Evolutionary conservation across 2,797 vertebrate genomes (phyloP).

Genomic region (Mormyrus hasselquistii): DNA sequence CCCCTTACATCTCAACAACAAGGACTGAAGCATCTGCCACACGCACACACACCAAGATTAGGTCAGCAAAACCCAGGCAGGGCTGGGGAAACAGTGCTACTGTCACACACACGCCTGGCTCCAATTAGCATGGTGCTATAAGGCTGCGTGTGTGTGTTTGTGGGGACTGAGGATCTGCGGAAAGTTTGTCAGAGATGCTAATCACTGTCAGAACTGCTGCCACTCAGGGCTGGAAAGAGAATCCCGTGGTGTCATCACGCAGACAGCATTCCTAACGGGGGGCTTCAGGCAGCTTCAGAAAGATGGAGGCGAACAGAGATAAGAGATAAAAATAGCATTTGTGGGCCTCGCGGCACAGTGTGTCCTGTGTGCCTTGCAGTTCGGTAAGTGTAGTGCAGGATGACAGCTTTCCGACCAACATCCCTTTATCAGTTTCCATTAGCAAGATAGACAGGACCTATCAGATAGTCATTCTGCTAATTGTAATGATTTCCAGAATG

Average conservation of each 20-base stretch:
- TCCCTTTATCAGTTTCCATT: not conserved
- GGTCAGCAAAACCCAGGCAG: not conserved
- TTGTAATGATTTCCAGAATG: not conserved
- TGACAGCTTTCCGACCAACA: not conserved
- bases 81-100: not conserved
- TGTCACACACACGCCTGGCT: not conserved
- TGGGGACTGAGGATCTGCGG: not conserved
- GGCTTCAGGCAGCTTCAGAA: not conserved
- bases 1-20: not conserved
- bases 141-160: not conserved
- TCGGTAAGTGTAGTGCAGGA: not conserved
- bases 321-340: not conserved
- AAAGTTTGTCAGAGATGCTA: slow-evolving; percentile 3
- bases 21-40: not conserved
- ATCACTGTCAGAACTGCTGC: not conserved
- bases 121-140: not conserved
- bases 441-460: not conserved
- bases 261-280: not conserved
- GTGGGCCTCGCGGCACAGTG: not conserved
- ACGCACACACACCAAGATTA: not conserved
- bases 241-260: not conserved
- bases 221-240: not conserved
- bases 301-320: not conserved
- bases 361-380: not conserved
- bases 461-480: not conserved